These are phyloP conservation scores for Xenopus laevis DNA, from an alignment of 2,113 vertebrate genomes.

Conservation along the genomic window DNA sequence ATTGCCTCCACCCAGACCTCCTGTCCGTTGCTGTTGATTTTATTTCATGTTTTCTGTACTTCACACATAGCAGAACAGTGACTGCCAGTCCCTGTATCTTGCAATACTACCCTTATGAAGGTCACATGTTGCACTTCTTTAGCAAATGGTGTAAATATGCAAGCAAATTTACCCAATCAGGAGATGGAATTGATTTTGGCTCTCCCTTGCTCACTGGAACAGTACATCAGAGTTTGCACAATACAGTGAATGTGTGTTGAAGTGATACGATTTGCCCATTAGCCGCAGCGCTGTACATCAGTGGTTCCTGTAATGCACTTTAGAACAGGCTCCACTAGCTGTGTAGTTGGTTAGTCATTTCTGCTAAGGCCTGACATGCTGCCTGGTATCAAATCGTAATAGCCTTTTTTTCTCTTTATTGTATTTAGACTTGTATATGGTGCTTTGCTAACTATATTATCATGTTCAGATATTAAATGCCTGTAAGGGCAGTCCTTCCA, in stretches of 20 bases:
- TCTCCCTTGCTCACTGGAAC: slow-evolving; percentile 49
- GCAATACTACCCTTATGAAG: slow-evolving; percentile 53
- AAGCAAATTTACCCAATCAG: slow-evolving; percentile 65
- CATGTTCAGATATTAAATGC: slow-evolving; percentile 61
- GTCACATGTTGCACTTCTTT: slow-evolving; percentile 74
- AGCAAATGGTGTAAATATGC: slow-evolving; percentile 63
- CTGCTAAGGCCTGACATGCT: slow-evolving; percentile 10
- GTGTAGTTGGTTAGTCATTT: slow-evolving; percentile 13
- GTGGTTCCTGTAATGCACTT: slow-evolving; percentile 37
- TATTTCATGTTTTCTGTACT: slow-evolving; percentile 47
- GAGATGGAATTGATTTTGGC: slow-evolving; percentile 52
- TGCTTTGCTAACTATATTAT: slow-evolving; percentile 70
- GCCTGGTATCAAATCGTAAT: background rate
- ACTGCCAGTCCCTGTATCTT: slow-evolving; percentile 14
- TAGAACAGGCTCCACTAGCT: slow-evolving; percentile 25
- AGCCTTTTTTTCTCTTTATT: slow-evolving; percentile 15
- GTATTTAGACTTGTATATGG: slow-evolving; percentile 63
- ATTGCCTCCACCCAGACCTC: slow-evolving; percentile 84
- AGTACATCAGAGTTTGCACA: slow-evolving; percentile 59
- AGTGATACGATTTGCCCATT: slow-evolving; percentile 1
- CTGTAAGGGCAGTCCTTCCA: slow-evolving; percentile 60
- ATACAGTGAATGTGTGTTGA: slow-evolving; percentile 45
- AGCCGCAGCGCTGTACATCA: background rate
- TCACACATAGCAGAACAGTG: slow-evolving; percentile 31
- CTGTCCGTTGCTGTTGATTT: slow-evolving; percentile 91